Evolutionary conservation across 2,797 vertebrate genomes (phyloP).

Genomic region (Coilia nasus): DNA sequence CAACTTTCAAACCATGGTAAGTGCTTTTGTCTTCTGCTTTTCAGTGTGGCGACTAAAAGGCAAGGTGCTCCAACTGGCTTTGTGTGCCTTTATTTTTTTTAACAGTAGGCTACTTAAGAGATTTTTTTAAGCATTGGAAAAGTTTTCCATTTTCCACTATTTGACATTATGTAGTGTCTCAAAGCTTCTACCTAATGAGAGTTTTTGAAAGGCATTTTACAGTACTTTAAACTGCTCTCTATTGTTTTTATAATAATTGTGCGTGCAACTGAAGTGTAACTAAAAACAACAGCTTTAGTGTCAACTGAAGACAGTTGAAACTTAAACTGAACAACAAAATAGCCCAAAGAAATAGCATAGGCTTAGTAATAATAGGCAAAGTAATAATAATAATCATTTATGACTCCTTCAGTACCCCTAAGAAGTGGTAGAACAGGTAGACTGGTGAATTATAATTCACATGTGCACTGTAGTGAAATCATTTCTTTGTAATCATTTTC

Average conservation of each 20-base stretch:
- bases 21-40: slow-evolving; percentile 39
- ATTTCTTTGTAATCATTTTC: background rate
- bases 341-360: too few relatives aligned
- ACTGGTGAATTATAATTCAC: background rate
- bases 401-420: background rate
- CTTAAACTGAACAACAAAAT: background rate
- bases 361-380: too few relatives aligned
- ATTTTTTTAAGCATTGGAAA: background rate
- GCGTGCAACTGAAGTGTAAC: background rate
- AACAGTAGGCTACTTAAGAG: too few relatives aligned
- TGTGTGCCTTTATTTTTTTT: background rate
- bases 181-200: too few relatives aligned
- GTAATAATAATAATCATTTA: background rate
- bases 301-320: background rate
- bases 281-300: background rate
- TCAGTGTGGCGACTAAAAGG: background rate
- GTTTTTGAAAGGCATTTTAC: background rate
- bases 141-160: background rate
- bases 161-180: background rate
- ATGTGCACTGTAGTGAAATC: background rate
- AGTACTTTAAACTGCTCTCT: background rate
- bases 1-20: slow-evolving; percentile 44
- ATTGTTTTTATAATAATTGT: background rate
- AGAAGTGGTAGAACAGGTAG: background rate
- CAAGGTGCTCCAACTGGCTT: background rate